These are phyloP conservation scores for Scrobipalpa costella DNA, from an alignment of 2,888 invertebrate genomes.

Conservation along the genomic window DNA sequence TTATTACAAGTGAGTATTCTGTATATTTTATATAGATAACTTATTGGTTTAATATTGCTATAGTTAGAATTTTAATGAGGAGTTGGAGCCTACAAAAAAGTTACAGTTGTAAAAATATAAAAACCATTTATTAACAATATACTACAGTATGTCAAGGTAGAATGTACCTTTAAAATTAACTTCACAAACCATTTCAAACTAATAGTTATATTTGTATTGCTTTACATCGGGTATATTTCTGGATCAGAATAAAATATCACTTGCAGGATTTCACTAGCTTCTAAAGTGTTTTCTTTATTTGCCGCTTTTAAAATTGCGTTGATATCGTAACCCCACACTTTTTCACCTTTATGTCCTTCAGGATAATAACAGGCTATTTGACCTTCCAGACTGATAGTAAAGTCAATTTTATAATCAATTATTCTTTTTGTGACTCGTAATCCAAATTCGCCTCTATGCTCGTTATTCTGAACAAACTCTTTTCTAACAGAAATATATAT, in stretches of 20 bases:
- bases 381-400: not conserved
- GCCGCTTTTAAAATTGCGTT: not conserved
- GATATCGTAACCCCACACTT: not conserved
- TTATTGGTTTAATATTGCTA: too few relatives aligned
- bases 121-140: too few relatives aligned
- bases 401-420: not conserved
- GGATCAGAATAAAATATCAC: not conserved
- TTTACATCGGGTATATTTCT: not conserved
- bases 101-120: too few relatives aligned
- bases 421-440: not conserved
- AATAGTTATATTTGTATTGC: not conserved
- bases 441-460: not conserved
- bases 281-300: not conserved
- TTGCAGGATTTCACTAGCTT: not conserved
- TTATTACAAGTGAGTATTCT: too few relatives aligned
- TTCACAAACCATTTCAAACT: not conserved
- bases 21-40: too few relatives aligned
- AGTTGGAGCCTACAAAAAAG: too few relatives aligned
- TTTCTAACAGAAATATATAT: not conserved
- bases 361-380: not conserved
- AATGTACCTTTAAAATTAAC: too few relatives aligned
- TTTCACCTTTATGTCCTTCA: not conserved
- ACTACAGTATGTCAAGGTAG: too few relatives aligned
- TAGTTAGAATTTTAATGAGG: too few relatives aligned
- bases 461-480: not conserved